These are phyloP conservation scores for Microtus pennsylvanicus DNA, from an alignment of 2,113 vertebrate genomes.

Conservation along the genomic window DNA sequence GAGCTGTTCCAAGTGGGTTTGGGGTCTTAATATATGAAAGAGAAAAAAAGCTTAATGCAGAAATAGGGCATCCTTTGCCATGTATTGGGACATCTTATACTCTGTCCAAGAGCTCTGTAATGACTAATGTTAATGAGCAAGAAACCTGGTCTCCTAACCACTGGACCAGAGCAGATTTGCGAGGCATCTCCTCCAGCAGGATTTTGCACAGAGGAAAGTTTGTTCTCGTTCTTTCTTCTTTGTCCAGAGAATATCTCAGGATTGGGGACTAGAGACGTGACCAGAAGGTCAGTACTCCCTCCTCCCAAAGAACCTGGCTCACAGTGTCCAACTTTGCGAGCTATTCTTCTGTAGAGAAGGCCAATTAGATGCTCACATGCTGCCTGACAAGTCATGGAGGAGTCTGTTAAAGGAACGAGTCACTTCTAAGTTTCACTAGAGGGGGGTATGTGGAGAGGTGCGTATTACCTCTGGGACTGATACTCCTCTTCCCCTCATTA, in stretches of 20 bases:
- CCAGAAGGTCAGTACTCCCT: not conserved
- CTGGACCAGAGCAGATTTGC: slow-evolving; percentile 22
- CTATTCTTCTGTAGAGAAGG: not conserved
- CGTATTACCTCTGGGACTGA: not conserved
- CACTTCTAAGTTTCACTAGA: not conserved
- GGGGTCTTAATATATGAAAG: not conserved
- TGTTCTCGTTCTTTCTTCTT: slow-evolving; percentile 13
- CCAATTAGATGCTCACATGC: not conserved
- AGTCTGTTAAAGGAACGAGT: not conserved
- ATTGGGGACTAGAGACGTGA: not conserved
- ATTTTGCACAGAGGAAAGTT: not conserved
- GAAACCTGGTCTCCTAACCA: not conserved
- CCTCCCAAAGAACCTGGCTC: not conserved
- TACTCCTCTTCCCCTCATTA: not conserved
- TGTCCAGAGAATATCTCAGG: not conserved
- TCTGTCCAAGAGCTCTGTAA: not conserved
- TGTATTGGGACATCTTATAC: not conserved
- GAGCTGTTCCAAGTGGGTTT: not conserved
- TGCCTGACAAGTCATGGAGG: not conserved
- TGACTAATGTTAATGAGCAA: not conserved
- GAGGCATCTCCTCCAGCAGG: slow-evolving; percentile 33
- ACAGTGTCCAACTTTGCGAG: not conserved
- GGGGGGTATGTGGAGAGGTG: not conserved
- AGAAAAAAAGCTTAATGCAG: not conserved
- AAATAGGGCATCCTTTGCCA: not conserved